A percentile compares a stretch with the other conserved stretches of the same genome.
Evolutionary conservation across 2,797 vertebrate genomes (phyloP).

Genomic region (Eulemur coronatus): DNA sequence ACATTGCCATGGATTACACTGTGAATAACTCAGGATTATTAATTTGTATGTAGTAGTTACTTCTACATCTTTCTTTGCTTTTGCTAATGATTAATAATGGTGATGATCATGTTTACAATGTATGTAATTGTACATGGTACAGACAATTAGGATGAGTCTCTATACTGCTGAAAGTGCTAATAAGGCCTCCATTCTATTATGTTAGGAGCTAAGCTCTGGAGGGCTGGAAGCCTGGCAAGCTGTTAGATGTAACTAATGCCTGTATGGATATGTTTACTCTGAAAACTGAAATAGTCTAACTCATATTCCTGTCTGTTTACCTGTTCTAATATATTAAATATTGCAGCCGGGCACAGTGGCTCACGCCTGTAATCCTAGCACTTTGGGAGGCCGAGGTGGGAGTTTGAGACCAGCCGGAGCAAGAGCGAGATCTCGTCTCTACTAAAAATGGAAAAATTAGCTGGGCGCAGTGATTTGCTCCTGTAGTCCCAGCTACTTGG

Average conservation of each 20-base stretch:
- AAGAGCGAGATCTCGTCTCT: accelerated
- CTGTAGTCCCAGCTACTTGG: neutral
- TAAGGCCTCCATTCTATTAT: neutral
- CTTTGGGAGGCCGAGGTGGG: neutral
- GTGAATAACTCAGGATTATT: neutral
- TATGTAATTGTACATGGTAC: accelerated
- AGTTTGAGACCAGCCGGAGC: neutral
- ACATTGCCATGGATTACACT: neutral
- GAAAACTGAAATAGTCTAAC: neutral
- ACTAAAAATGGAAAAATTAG: neutral
- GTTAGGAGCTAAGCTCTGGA: neutral
- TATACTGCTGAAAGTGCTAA: neutral
- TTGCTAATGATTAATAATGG: neutral
- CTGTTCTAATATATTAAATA: neutral
- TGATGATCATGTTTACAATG: neutral
- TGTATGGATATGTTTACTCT: neutral
- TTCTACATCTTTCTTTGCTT: neutral
- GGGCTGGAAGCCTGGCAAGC: neutral
- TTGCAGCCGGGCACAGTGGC: too few relatives aligned
- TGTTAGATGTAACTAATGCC: neutral
- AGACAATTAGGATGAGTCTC: neutral
- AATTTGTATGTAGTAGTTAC: neutral
- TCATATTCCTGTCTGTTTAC: neutral
- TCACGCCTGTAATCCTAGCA: neutral
- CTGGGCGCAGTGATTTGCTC: neutral